These are phyloP conservation scores for Prunella fulvescens DNA, from an alignment of 2,113 vertebrate species.

Conservation along the genomic window DNA sequence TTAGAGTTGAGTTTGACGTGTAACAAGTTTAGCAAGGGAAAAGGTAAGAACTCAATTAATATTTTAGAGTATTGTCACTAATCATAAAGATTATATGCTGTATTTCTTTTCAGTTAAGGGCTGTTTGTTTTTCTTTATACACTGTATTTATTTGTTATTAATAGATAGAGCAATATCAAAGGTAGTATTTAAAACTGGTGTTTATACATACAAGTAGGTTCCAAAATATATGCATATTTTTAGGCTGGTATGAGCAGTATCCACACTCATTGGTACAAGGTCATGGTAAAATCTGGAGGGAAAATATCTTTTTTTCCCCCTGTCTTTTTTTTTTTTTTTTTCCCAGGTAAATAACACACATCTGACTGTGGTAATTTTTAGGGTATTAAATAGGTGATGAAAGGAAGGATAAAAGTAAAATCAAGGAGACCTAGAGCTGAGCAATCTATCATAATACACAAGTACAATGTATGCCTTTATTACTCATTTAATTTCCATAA, in stretches of 20 bases:
- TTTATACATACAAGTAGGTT: not conserved
- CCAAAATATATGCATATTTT: not conserved
- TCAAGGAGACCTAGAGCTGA: not conserved
- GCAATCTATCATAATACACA: not conserved
- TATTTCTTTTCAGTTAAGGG: not conserved
- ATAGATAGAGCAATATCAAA: not conserved
- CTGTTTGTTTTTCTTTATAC: not conserved
- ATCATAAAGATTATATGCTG: not conserved
- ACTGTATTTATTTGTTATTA: not conserved
- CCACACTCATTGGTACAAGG: not conserved
- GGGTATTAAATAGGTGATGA: slow-evolving; percentile 74
- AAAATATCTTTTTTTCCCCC: not conserved
- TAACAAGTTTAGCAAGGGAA: not conserved
- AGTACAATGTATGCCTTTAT: not conserved
- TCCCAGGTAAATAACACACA: slow-evolving; percentile 65
- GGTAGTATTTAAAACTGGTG: not conserved
- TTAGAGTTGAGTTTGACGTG: not conserved
- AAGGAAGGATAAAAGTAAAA: slow-evolving; percentile 82
- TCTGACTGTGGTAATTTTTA: slow-evolving; percentile 82
- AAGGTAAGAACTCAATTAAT: not conserved
- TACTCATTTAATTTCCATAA: not conserved
- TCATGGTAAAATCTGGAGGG: not conserved
- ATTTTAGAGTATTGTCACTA: not conserved
- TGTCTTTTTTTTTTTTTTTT: not conserved
- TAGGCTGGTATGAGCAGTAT: not conserved